Evolutionary conservation across 2,113 vertebrate species (phyloP), one percentile per base, ranked within the genome.

Genomic region (Stercorarius parasiticus): DNA sequence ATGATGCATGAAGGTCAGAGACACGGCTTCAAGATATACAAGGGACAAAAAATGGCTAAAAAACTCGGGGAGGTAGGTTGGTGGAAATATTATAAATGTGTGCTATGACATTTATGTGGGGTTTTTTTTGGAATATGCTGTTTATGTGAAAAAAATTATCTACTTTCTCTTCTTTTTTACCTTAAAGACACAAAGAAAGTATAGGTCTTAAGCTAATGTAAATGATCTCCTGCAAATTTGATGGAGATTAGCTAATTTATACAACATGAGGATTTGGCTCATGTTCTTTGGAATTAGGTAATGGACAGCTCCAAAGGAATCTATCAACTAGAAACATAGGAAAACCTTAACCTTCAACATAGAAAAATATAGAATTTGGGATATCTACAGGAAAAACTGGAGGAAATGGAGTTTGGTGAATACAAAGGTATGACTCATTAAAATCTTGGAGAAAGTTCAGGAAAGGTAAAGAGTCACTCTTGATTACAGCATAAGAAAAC

Each of bases 31-130:
- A 72, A 86, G 27, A 77, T 26, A 72, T 8, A 47, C 1, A 16
- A 40, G 38, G 49, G 7, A 58, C 2, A 45, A 86, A 86, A 90
- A 86, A 52, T 15, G 21, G 7, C 27, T 38, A 56, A 84, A 67
- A 25, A 32, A 8, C 0, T 3, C 4, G 6, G 9, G 55, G 18
- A 53, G 1, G 0, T 53, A 49, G 21, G 3, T 22, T 81, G 43
- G n/a, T 34, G 20, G n/a, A n/a, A n/a, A n/a, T n/a, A n/a, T n/a
- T 59, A 73, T 62, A 69, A 83, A 67, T 22, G 1, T 50, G 6
- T 76, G 27, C 8, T 66, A 10, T 84, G 34, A 40, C 23, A 27
- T 61, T 70, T 36, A 77, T 30, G 10, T 23, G 34, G 6, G 13
- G 2, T 17, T 74, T 17, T 65, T 69, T 45, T 15, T 38, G 1